phyloP scores from a whole-genome alignment of 2,888 invertebrate species.

The Acleris cristana region DNA sequence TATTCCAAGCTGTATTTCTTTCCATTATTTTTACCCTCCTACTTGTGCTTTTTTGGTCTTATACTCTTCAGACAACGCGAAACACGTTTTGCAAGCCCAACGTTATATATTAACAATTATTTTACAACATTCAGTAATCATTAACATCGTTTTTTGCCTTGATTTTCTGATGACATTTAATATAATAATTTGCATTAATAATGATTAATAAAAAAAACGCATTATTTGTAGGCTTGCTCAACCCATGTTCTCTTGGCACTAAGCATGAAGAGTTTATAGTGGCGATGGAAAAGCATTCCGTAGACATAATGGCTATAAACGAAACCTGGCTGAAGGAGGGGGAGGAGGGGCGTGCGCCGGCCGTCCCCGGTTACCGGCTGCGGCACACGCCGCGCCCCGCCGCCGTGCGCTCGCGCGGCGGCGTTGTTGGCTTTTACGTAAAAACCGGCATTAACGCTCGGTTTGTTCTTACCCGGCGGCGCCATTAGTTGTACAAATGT shows the following conservation, averaged over 20 bases:
- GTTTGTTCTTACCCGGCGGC: slow-evolving; percentile 3
- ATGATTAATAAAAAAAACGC: too few relatives aligned
- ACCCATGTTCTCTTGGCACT: too few relatives aligned
- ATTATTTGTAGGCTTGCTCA: slow-evolving; percentile 31
- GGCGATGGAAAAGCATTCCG: slow-evolving; percentile 30
- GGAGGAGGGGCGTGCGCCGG: slow-evolving; percentile 42
- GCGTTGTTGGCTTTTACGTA: slow-evolving; percentile 42
- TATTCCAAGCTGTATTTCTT: too few relatives aligned
- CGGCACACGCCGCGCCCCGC: slow-evolving; percentile 37
- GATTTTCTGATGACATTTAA: slow-evolving; percentile 19
- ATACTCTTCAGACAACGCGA: too few relatives aligned
- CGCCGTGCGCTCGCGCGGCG: slow-evolving; percentile 33
- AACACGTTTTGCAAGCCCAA: too few relatives aligned
- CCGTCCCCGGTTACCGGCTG: slow-evolving; percentile 41
- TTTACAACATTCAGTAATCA: too few relatives aligned
- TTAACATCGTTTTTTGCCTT: too few relatives aligned
- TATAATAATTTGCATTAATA: too few relatives aligned
- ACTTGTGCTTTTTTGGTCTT: too few relatives aligned
- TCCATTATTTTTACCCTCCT: too few relatives aligned
- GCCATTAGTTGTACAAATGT: slow-evolving; percentile 11
- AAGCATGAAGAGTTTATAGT: too few relatives aligned
- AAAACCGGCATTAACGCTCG: slow-evolving; percentile 4
- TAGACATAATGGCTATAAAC: slow-evolving; percentile 44
- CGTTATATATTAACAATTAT: too few relatives aligned
- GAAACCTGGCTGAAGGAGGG: slow-evolving; percentile 44